Conservation (phyloP, 2,797 vertebrate genomes). For the Xerus rutilus region DNA sequence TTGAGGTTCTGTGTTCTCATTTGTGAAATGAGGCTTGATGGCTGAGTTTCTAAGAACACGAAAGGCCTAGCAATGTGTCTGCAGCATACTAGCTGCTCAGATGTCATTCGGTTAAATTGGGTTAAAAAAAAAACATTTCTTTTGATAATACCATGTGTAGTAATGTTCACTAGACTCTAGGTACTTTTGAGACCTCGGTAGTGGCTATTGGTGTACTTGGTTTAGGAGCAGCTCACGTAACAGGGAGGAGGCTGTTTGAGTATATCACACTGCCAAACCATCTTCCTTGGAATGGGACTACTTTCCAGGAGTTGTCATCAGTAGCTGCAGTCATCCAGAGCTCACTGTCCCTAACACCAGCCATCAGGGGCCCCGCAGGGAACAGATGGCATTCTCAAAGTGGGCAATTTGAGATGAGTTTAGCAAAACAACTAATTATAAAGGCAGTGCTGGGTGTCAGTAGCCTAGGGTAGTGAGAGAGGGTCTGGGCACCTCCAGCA, state of each 20-base stretch:
- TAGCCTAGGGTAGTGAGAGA: not conserved
- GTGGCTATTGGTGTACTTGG: not conserved
- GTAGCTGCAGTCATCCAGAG: not conserved
- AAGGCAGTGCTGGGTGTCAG: not conserved
- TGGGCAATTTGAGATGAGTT: not conserved
- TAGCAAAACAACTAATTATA: not conserved
- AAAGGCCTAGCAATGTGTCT: not conserved
- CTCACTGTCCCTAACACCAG: not conserved
- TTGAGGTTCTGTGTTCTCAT: not conserved
- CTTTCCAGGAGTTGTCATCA: not conserved
- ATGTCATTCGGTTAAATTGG: not conserved
- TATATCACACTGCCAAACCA: not conserved
- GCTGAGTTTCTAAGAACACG: rapidly evolving
- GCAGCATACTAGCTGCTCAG: not conserved
- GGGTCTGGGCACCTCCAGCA: not conserved
- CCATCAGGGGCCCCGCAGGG: not conserved
- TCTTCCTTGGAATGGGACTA: not conserved
- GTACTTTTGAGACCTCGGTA: not conserved
- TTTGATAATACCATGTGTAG: not conserved
- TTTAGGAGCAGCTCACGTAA: not conserved
- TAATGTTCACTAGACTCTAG: too few relatives aligned
- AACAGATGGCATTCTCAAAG: not conserved
- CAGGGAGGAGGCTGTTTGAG: not conserved
- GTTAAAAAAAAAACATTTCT: not conserved
- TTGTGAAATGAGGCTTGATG: not conserved